Evolutionary conservation across 2,113 vertebrate genomes (phyloP), one percentile per base, ranked within the genome.

Genomic region (Ellobius talpinus): DNA sequence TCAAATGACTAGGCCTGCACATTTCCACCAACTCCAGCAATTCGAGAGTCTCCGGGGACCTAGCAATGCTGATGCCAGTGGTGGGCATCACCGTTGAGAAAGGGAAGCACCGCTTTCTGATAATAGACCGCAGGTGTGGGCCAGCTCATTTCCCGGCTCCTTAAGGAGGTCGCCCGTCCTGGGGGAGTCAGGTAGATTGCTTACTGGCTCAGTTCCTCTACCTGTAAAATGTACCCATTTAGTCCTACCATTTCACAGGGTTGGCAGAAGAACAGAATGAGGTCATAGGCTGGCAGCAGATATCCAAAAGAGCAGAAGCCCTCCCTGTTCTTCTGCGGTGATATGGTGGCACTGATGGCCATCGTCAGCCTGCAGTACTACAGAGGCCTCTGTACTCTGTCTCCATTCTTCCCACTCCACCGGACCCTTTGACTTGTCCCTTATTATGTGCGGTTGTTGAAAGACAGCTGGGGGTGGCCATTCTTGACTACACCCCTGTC

Each of bases 61-160:
- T 7, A 2, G 92, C 14, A 21, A 68, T 90, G 66, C 94, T 94
- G 94, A 90, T 74, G 70, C 63, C 24, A 21, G 90, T 7, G 52
- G 70, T 72, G 72, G 19, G 14, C n/a, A 14, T 42, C 77, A 65
- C 74, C 81, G 7, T 70, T 68, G 81, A 88, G 95, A 72, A 66
- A 23, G 82, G 76, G 93, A 90, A 90, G 89, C 78, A 58, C 87
- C 47, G n/a, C 19, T 87, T 91, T 68, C 96, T 55, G 87, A 92
- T 96, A 95, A 96, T 91, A 96, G 97, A 87, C 76, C 78, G 63
- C 33, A 73, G 93, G 87, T 94, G 21, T 21, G n/a, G 82, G 76
- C 42, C 58, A 85, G 31, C 79, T 90, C 9, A 9, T 79, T 74
- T 82, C 79, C 84, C 79, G n/a, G 65, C 58, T 47, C 36, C 12